Percentiles rank a stretch among this genome's conserved stretches.
Evolutionary conservation across 2,888 invertebrate species (phyloP).

Genomic region (Drosophila stalkeri): DNA sequence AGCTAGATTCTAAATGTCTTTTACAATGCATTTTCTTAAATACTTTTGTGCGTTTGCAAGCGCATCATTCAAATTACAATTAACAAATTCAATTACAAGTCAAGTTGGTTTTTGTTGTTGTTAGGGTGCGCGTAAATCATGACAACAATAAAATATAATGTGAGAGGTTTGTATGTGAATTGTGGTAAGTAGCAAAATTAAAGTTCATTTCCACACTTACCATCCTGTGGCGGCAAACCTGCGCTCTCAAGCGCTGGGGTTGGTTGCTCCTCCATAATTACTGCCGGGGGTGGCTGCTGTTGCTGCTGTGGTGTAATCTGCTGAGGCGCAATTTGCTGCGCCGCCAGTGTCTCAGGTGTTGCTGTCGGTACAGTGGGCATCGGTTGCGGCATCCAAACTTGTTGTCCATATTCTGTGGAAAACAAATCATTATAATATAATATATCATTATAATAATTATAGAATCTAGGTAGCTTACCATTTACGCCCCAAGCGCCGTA

Average conservation of each 20-base stretch:
- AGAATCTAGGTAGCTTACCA: slow-evolving; percentile 36
- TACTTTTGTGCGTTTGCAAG: slow-evolving; percentile 37
- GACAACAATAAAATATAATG: slow-evolving; percentile 75
- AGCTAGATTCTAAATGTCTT: slow-evolving; percentile 62
- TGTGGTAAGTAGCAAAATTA: slow-evolving; percentile 54
- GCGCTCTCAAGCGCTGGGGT: slow-evolving; percentile 64
- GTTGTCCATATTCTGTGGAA: slow-evolving; percentile 72
- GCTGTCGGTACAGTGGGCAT: slow-evolving; percentile 49
- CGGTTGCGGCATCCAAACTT: slow-evolving; percentile 75
- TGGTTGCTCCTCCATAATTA: slow-evolving; percentile 55
- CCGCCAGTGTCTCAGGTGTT: slow-evolving; percentile 33
- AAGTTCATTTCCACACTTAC: slow-evolving; percentile 81
- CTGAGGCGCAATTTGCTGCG: slow-evolving; percentile 27
- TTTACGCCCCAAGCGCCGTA: slow-evolving; percentile 83
- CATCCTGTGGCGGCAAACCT: slow-evolving; percentile 82
- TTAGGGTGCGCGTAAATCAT: slow-evolving; percentile 62
- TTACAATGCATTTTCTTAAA: slow-evolving; percentile 58
- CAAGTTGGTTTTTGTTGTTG: slow-evolving; percentile 37
- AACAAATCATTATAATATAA: background rate
- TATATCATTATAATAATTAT: background rate
- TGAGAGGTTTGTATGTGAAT: slow-evolving; percentile 75
- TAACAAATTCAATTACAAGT: slow-evolving; percentile 39
- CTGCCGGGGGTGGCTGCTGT: slow-evolving; percentile 38
- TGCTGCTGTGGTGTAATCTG: slow-evolving; percentile 7
- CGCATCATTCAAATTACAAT: slow-evolving; percentile 51